phyloP scores from a whole-genome alignment of 2,113 vertebrate genomes.

The Erinaceus europaeus region DNA sequence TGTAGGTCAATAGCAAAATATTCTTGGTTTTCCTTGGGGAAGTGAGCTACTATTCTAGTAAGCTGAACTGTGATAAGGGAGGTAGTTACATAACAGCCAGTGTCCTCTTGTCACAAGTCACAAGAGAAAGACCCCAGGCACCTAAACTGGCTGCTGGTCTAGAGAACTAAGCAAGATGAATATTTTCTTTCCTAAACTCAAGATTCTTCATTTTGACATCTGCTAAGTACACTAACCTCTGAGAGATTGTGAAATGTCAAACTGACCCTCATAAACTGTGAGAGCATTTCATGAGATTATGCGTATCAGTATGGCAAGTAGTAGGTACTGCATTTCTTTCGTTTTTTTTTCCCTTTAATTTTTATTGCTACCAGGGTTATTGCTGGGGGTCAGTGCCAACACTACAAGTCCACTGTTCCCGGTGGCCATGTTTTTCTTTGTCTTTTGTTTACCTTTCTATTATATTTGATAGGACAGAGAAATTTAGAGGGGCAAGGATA shows the following conservation, averaged over 20 bases:
- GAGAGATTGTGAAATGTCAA: slow-evolving; percentile 36
- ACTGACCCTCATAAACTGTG: slow-evolving; percentile 20
- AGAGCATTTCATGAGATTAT: slow-evolving; percentile 10
- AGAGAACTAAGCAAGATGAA: slow-evolving; percentile 10
- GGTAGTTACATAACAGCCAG: not conserved
- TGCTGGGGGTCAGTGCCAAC: too few species aligned
- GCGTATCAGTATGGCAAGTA: not conserved
- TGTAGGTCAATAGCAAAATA: slow-evolving; percentile 8
- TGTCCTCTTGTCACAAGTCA: not conserved
- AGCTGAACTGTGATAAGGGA: not conserved
- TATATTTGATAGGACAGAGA: too few species aligned
- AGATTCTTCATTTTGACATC: slow-evolving; percentile 49
- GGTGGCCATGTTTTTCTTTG: too few species aligned
- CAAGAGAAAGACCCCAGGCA: not conserved
- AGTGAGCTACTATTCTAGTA: not conserved
- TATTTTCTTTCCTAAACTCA: slow-evolving; percentile 30
- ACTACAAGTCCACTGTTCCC: too few species aligned
- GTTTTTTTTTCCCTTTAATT: too few species aligned
- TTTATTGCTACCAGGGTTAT: too few species aligned
- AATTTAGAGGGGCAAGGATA: too few species aligned
- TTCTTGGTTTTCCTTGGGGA: not conserved
- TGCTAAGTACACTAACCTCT: slow-evolving; percentile 24
- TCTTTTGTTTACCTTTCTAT: too few species aligned
- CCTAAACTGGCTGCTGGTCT: not conserved
- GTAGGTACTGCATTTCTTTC: slow-evolving; percentile 27